Evolutionary conservation across 2,113 vertebrate species (phyloP), one percentile per base, ranked within the genome.

Genomic region (Ailurus styani): DNA sequence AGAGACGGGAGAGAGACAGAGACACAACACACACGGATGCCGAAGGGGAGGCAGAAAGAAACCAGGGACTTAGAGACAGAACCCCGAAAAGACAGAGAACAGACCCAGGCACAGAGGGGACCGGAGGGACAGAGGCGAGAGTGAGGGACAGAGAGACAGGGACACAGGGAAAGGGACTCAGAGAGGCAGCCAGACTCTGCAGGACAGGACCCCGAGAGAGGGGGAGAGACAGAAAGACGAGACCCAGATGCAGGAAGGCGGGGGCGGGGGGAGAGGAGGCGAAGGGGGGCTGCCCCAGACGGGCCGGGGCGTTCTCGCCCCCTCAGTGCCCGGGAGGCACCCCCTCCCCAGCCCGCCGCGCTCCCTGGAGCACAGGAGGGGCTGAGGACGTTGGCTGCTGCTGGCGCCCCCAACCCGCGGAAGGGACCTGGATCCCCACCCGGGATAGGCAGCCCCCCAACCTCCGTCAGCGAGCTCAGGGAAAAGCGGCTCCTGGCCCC

Each of bases 391-490:
- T 7, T 15, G 66, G 81, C 50, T 7, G 62, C 70, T 23, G 54
- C 37, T 12, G 88, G 89, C 13, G 23, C 84, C 89, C 77, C 25
- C 62, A 25, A 72, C 77, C 52, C 77, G 3, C 5, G 4, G 47
- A 47, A 42, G 70, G 75, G 37, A 40, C 15, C 64, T 5, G 29
- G 79, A 7, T 9, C 45, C 21, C 34, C 34, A 6, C 27, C 64
- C n/a, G 2, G 90, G 20, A n/a, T 64, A 20, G 10, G 78, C 78
- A 96, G 88, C 29, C 78, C 54, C 83, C 31, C 34, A 17, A 21
- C 23, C 97, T 98, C 27, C 31, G 34, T 0, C 93, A 91, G 23
- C 9, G 52, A 77, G 92, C 95, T 42, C 87, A 96, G 88, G 77
- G 55, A 42, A 20, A 15, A 89, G 77, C 29, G 57, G 57, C 57